Evolutionary conservation across 30 jellyfish, hydroid and myxozoan genomes (phyloP), one percentile per base, ranked within the genome.

Genomic region (Hydractinia echinata): DNA sequence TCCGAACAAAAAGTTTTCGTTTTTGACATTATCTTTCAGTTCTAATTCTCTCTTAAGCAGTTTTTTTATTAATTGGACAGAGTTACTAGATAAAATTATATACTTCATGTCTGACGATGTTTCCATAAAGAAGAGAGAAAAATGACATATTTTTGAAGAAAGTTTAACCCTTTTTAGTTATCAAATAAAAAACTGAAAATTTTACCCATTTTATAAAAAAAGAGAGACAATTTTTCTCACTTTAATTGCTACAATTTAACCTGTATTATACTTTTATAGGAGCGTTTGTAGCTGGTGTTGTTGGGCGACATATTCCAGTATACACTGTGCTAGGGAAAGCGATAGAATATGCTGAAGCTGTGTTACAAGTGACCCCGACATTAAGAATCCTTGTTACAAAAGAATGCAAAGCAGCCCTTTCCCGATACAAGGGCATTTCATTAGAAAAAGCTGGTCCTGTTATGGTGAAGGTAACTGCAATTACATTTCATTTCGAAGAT

Each of bases 211-310:
- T 58, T 2, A 58, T 1, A 18, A 58, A 58, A 2, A 58, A n/a
- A n/a, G n/a, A 30, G 44, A 0, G 44, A 30, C 44, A 30, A 30
- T 30, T 30, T 30, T 30, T 30, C 44, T 30, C 44, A 30, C 44
- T 30, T 30, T 30, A 30, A 30, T 30, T 30, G 44, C 44, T 30
- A 30, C 44, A 30, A 30, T 30, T 30, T 30, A 30, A 30, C 44
- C 2, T 30, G 2, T 30, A 30, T 30, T 58, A 58, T 18, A 19
- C 54, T 49, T 39, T 76, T 61, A 44, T 61, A 91, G 97, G 97
- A 9, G 89, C 91, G 4, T 92, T 82, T 55, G 94, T 82, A 55
- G 95, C 95, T 30, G 97, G 96, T 4, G 82, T 91, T 55, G 87
- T 91, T 55, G 97, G 97, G 7, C 50, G 76, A 80, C 83, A 77